These are phyloP conservation scores for Metellina segmentata DNA, from an alignment of 2,888 invertebrate species.

Conservation along the genomic window DNA sequence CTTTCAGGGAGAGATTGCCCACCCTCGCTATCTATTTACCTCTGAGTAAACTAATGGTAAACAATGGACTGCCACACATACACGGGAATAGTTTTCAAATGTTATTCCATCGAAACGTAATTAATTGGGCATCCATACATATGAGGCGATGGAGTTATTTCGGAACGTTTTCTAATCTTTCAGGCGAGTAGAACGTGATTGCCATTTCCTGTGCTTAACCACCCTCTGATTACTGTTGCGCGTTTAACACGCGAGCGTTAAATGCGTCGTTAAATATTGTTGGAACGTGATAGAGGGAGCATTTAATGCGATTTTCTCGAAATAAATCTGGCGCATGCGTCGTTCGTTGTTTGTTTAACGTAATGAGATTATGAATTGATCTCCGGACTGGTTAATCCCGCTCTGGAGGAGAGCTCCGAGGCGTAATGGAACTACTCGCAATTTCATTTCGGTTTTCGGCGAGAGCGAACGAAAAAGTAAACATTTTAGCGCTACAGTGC, in stretches of 20 bases:
- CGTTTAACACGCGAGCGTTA: not conserved
- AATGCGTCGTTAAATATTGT: constrained; percentile 4
- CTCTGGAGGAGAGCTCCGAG: not conserved
- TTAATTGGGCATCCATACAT: not conserved
- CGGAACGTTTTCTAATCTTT: not conserved
- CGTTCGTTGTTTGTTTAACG: not conserved
- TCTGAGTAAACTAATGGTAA: no score
- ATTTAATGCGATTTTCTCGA: not conserved
- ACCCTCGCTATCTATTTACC: no score
- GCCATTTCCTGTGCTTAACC: not conserved
- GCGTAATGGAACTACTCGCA: not conserved
- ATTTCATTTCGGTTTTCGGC: not conserved
- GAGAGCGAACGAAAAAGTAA: not conserved
- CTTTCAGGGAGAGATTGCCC: no score
- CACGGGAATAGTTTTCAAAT: no score
- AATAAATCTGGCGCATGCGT: constrained; percentile 21
- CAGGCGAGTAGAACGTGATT: not conserved
- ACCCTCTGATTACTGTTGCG: not conserved
- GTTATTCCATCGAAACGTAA: not conserved
- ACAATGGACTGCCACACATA: no score
- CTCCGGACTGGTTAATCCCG: not conserved
- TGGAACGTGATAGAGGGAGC: not conserved
- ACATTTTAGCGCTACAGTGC: not conserved
- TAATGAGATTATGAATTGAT: not conserved
- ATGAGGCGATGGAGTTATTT: not conserved